Percentiles rank a stretch among this genome's conserved stretches.
phyloP scores from a whole-genome alignment of 1,140 invertebrate genomes.

The Camponotus pennsylvanicus region DNA sequence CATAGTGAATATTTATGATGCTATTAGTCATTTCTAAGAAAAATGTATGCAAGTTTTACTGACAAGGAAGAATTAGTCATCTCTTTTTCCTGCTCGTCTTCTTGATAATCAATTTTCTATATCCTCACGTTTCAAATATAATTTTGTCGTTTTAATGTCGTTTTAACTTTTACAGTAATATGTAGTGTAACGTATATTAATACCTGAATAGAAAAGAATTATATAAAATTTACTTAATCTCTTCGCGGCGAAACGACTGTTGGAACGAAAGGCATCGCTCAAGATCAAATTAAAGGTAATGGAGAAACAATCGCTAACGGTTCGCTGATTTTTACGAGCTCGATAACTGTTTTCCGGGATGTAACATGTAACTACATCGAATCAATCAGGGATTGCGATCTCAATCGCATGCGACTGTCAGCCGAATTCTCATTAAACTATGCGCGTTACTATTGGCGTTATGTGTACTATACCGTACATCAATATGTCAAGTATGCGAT shows the following conservation, averaged over 20 bases:
- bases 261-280: constrained; percentile 53
- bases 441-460: background rate
- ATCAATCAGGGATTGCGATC: constrained; percentile 19
- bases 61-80: constrained; percentile 26
- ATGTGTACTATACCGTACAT: background rate
- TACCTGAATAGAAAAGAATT: background rate
- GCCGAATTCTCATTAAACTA: constrained; percentile 47
- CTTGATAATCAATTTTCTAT: background rate
- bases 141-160: background rate
- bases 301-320: constrained; percentile 49
- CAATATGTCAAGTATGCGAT: constrained; percentile 30
- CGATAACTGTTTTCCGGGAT: constrained; percentile 47
- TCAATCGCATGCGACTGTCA: background rate
- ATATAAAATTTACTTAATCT: constrained; percentile 27
- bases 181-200: background rate
- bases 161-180: background rate
- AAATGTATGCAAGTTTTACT: background rate
- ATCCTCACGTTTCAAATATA: background rate
- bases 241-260: constrained; percentile 12
- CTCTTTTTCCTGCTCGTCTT: background rate
- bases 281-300: constrained; percentile 41
- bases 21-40: constrained; percentile 23
- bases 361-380: constrained; percentile 35
- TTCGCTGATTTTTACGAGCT: constrained; percentile 44
- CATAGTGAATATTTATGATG: background rate